Conservation (phyloP, 2,797 vertebrate genomes). For the Pseudopleuronectes americanus region DNA sequence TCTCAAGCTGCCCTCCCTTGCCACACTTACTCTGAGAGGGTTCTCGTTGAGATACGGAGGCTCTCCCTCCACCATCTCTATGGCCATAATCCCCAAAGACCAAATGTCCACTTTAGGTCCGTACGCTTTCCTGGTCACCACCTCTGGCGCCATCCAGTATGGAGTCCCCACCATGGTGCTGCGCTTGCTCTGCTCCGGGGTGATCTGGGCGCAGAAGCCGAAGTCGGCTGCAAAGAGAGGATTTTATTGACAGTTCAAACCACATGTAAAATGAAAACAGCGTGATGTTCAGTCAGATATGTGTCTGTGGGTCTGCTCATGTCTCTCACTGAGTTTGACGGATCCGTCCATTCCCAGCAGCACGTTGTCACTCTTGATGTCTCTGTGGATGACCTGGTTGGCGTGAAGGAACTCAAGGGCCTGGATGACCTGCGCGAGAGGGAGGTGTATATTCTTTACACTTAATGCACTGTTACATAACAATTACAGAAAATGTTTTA, state of each 20-base stretch:
- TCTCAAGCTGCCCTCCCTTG: background rate
- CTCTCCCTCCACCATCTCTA: slow-evolving; percentile 99
- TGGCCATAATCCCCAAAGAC: slow-evolving; percentile 99
- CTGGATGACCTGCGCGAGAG: slow-evolving; percentile 90
- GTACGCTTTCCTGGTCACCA: slow-evolving; percentile 97
- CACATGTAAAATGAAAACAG: background rate
- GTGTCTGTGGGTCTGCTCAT: background rate
- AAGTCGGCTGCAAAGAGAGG: slow-evolving; percentile 89
- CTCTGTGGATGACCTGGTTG: slow-evolving; percentile 99
- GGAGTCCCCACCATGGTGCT: slow-evolving; percentile 99
- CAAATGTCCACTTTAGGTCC: slow-evolving; percentile 99
- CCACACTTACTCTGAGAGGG: slow-evolving; percentile 91
- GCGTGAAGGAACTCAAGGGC: slow-evolving; percentile 96
- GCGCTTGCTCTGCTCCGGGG: slow-evolving; percentile 97
- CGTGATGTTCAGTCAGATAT: background rate
- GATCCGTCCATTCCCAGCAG: slow-evolving; percentile 98
- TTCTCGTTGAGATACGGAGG: slow-evolving; percentile 98
- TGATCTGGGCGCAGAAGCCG: slow-evolving; percentile 99
- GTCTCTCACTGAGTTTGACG: slow-evolving; percentile 95
- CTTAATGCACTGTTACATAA: background rate
- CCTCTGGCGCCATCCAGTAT: slow-evolving; percentile 99
- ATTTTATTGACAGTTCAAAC: no score
- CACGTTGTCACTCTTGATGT: slow-evolving; percentile 99
- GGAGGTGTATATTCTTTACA: background rate
- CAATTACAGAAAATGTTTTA: no score